phyloP scores from a whole-genome alignment of 1,140 invertebrate species.

The Lepidurus packardi region DNA sequence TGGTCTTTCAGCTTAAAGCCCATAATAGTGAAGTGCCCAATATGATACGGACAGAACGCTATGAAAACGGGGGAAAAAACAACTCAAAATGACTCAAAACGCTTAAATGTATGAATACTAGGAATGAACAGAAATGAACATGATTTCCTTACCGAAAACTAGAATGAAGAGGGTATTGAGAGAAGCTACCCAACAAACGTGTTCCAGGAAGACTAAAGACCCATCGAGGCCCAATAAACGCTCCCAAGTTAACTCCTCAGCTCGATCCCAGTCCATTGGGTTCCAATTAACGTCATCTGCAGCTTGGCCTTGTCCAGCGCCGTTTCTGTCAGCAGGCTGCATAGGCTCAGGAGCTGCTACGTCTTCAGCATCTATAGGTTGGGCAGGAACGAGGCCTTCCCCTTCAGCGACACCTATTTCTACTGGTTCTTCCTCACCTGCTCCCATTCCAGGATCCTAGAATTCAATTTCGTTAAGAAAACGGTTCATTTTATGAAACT shows the following conservation, averaged over 20 bases:
- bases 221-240: conserved; percentile 91
- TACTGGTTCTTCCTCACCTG: background rate
- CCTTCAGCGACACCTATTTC: background rate
- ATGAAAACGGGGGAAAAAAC: conserved; percentile 50
- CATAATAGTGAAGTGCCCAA: conserved; percentile 77
- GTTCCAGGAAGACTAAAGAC: conserved; percentile 92
- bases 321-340: background rate
- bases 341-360: conserved; percentile 21
- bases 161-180: conserved; percentile 92
- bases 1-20: conserved; percentile 69
- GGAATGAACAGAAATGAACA: conserved; percentile 28
- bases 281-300: conserved; percentile 92
- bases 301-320: conserved; percentile 41
- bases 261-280: conserved; percentile 95
- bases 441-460: background rate
- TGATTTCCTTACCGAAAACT: conserved; percentile 53
- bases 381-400: conserved; percentile 33
- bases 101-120: conserved; percentile 29
- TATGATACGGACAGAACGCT: conserved; percentile 94
- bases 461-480: background rate
- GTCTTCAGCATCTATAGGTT: conserved; percentile 35
- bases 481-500: background rate
- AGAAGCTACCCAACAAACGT: conserved; percentile 98
- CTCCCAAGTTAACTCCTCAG: conserved; percentile 97
- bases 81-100: conserved; percentile 25